Base-by-base conservation (phyloP, 2,797 vertebrate species). In the Rhabdophis nuchalis region DNA sequence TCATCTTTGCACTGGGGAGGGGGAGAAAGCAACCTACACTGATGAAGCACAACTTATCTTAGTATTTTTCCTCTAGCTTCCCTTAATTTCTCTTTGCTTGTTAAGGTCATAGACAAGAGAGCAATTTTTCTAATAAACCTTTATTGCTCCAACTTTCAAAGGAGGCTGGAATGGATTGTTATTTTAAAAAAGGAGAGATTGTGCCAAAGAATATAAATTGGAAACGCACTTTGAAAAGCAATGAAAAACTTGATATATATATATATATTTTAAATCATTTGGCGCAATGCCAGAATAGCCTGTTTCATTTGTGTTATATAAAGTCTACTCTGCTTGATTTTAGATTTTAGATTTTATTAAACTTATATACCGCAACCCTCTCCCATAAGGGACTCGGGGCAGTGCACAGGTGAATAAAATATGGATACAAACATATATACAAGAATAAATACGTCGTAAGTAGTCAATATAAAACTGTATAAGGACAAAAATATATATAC, bases 71-170 rank as follows among this genome's bases (percentile, higher is more conserved):
- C 85, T 64, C 58, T 41, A 29, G 27, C 85, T 54, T 91, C 68
- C 85, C 61, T 87, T 91, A 87, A 68, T 91, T 86, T 86, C n/a
- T 86, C n/a, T 61, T 85, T 87, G 50, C 60, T 86, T 77, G 60
- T 91, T 72, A 87, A 87, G 16, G 36, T 72, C 61, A 72, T 13
- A 0, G 7, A n/a, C 90, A n/a, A 25, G 25, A 32, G 18, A 87
- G 18, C 77, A 53, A 10, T 87, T 52, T 52, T 32, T 41, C 64
- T 57, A 58, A 52, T 88, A 4, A 72, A 14, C 41, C 23, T 60
- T 85, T 50, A 82, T 92, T 72, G 60, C 64, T 36, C 56, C 87
- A 60, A 53, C 50, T 89, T 89, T 85, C 91, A 89, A 5, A 50
- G 13, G 56, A 27, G 32, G 32, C 46, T 85, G 20, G 56, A 92